Base-by-base conservation (phyloP, 2,888 invertebrate genomes). In the Hedya salicella region DNA sequence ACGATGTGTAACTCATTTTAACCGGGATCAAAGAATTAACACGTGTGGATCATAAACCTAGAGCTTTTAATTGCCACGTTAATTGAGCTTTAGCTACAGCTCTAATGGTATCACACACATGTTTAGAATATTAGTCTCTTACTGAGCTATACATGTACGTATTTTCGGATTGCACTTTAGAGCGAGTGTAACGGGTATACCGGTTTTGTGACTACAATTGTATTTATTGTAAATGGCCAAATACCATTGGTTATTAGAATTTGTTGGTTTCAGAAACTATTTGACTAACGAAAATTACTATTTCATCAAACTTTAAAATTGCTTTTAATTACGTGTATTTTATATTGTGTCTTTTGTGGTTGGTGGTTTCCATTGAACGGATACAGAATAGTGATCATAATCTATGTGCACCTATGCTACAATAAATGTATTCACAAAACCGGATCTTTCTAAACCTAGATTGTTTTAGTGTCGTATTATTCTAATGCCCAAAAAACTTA, bases 401-500 rank as follows among this genome's bases (percentile, higher is more conserved):
- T 36, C 8, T 36, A 36, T 36, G 6, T 11, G 9, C 6, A 32
- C 49, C 11, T 8, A 54, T n/a, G 39, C 36, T 32, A 53, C 40
- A 42, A 25, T 16, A 11, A 21, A 42, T 14, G 3, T 52, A 56
- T 56, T 14, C 25, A 16, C 8, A 21, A 42, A 56, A 56, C 54
- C 42, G 14, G 3, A 6, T 25, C 6, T 25, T 40, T 39, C 17
- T 25, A 54, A 42, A 54, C 54, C 42, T 25, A 11, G 25, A 30
- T 56, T 25, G 21, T 56, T 42, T 52, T 32, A 32, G 32, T 52
- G 50, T 30, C 30, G 25, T 25, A 25, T 42, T 42, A 42, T 17
- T 25, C 25, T 25, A 49, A 44, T 42, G 46, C 44, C 57, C 42
- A 32, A 11, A 32, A 9, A n/a, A 46, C 11, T 13, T 16, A n/a